Evolutionary conservation across 2,113 vertebrate genomes (phyloP).

Genomic region (Sprattus sprattus): DNA sequence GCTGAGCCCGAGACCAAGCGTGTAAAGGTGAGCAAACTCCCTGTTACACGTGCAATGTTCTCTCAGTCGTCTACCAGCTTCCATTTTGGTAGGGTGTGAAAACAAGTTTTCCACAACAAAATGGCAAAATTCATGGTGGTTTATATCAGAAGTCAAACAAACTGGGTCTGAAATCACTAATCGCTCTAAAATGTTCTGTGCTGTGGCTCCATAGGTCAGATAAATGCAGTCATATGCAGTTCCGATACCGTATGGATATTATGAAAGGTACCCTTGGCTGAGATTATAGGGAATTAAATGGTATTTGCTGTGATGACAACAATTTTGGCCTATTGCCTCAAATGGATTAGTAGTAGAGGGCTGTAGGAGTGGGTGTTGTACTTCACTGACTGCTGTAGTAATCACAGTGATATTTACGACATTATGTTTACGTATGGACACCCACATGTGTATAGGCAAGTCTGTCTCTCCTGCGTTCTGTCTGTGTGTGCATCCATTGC

Average conservation of each 20-base stretch:
- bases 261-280: not conserved
- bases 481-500: not conserved
- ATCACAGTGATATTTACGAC: not conserved
- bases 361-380: too few species aligned
- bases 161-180: not conserved
- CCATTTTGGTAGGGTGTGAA: not conserved
- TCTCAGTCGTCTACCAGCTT: not conserved
- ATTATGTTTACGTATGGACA: too few species aligned
- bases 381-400: too few species aligned
- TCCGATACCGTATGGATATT: too few species aligned
- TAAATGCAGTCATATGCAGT: too few species aligned
- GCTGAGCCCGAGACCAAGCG: conserved; percentile 93
- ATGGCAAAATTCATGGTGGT: not conserved
- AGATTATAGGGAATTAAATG: not conserved
- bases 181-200: not conserved
- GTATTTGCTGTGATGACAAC: not conserved
- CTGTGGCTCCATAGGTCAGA: not conserved
- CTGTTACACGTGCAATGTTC: not conserved
- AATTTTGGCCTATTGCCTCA: not conserved
- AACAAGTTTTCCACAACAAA: not conserved
- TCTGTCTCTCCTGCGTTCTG: not conserved
- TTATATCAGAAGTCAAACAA: not conserved
- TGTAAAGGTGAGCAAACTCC: conserved; percentile 70
- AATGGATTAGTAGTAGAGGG: not conserved
- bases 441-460: too few species aligned